Evolutionary conservation across 2,113 vertebrate species (phyloP), one percentile per base, ranked within the genome.

Genomic region (Pelecanoides urinatrix): DNA sequence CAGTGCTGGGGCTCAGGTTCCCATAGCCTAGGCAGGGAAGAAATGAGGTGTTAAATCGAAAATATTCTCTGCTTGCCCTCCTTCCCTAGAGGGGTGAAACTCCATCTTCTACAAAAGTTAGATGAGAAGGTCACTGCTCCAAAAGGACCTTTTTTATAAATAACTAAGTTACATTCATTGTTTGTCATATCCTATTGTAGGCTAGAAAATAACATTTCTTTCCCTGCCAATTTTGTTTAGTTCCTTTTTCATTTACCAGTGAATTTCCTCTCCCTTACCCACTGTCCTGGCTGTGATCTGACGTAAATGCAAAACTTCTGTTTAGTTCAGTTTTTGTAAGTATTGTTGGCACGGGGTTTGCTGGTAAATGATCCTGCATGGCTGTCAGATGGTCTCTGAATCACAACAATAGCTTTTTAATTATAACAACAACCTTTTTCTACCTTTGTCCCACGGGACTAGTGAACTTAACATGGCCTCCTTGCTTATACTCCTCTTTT

Each of bases 1-100:
- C 97, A 2, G 99, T 98, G 50, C 62, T 97, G 78, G 98, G 99
- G 83, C 98, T 98, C 53, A 99, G 98, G 97, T 99, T 99, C 21
- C 99, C 99, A 13, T 99, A 99, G 91, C 99, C 99, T 99, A 97
- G 32, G 50, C 27, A 29, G 15, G 62, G 38, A 30, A 93, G 20
- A 16, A 93, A 92, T 19, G 9, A 68, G 6, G 8, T 15, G 49
- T 94, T 91, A 95, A 83, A 83, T 49, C 32, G 27, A 49, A 91
- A 78, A n/a, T 40, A 63, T 17, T 83, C 40, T 67, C 32, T 68
- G 44, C 29, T 59, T 86, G 49, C 26, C 55, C 58, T 71, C 26
- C n/a, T 45, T 19, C 21, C 32, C 32, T 22, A 11, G 13, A 75
- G 40, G 32, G 22, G 15, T 71, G 23, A 87, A 25, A 30, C 22